Evolutionary conservation across 1,140 invertebrate genomes (phyloP), one percentile per base, ranked within the genome.

Genomic region (Solenopsis fugax): DNA sequence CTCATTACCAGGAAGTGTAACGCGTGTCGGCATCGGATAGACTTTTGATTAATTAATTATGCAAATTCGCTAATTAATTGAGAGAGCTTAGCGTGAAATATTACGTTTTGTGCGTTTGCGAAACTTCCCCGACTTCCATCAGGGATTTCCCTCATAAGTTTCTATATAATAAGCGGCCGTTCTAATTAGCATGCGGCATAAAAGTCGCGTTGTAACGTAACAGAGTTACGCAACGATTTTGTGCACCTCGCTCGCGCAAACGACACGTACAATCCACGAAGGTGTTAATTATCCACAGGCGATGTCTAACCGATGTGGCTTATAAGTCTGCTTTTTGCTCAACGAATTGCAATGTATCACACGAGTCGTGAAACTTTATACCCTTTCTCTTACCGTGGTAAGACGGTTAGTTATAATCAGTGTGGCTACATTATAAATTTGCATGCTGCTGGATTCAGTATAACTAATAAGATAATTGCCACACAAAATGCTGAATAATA

Each of bases 141-240:
- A 45, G 24, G 29, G 54, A 41, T 75, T 60, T 84, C 54, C 80
- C 54, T 48, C 80, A 34, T 75, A 84, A 84, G 29, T 75, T 84
- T 75, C 54, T 84, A 37, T 60, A 84, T 84, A 84, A 84, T 75
- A 37, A 84, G 69, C 80, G 41, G 16, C 62, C 60, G 29, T 58
- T 71, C 76, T 89, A 90, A 90, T 90, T 90, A 90, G 76, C 85
- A 87, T 89, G 84, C 41, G 56, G 58, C 71, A 77, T 87, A 89
- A 73, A 88, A 86, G 54, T 65, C 52, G 58, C 54, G 52, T 37
- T 58, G 67, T 54, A 77, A 87, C 84, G 88, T 89, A 89, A 89
- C 84, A 48, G 54, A 41, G 62, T 90, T 90, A 67, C 77, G 65
- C 52, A 90, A 90, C 45, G 50, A 65, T 71, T 86, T 80, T 86